Conservation (phyloP, 1,140 invertebrate genomes). For the Drosophila nannoptera region DNA sequence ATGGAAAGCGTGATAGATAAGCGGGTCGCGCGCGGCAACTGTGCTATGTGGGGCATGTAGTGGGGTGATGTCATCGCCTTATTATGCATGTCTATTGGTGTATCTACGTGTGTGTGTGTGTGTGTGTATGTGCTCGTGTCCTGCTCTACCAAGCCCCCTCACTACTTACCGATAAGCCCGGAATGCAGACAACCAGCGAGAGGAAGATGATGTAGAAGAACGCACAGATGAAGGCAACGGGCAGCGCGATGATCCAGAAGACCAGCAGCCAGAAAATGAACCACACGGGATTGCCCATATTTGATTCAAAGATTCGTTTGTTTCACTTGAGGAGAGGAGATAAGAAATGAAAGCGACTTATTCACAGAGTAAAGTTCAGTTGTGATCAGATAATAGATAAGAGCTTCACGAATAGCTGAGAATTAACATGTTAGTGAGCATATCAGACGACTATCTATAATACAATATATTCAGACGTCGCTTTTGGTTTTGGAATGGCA, state of each 20-base stretch:
- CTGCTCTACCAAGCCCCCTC: neutral
- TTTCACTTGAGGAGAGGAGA: conserved; percentile 33
- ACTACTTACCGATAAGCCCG: conserved; percentile 80
- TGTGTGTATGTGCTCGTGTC: no score
- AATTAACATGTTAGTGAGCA: no score
- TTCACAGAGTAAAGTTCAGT: conserved; percentile 1
- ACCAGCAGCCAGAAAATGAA: conserved; percentile 89
- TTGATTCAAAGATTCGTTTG: conserved; percentile 32
- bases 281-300: conserved; percentile 82
- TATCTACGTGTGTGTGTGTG: neutral
- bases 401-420: no score
- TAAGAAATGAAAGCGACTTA: conserved; percentile 49
- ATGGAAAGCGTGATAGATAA: conserved; percentile 56
- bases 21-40: conserved; percentile 25
- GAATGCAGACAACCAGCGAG: conserved; percentile 86
- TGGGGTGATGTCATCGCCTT: conserved; percentile 33
- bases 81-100: neutral
- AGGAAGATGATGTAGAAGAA: conserved; percentile 86
- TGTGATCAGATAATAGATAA: no score
- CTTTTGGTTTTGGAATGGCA: no score
- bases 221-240: conserved; percentile 86
- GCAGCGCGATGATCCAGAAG: conserved; percentile 86
- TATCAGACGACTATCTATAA: no score
- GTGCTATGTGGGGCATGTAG: neutral
- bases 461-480: no score